Base-by-base conservation (phyloP, 2,888 invertebrate genomes). In the Drosophila hawaiiensis region DNA sequence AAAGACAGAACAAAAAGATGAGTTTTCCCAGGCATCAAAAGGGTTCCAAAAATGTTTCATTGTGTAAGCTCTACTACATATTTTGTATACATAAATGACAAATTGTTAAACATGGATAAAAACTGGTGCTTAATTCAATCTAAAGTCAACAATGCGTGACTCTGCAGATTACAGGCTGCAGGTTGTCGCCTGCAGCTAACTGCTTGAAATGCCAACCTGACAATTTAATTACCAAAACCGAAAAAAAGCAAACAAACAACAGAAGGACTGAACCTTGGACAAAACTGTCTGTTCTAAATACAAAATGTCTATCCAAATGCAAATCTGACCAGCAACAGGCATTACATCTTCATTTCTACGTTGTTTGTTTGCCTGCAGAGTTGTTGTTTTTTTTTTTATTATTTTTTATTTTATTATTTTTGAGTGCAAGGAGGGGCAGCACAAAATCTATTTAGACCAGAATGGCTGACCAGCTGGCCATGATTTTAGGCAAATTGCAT, bases 161-260 rank as follows among this genome's bases (percentile, higher is more conserved):
- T 63, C 64, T n/a, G 61, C 71, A 58, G 56, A 28, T 41, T 76
- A 39, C 52, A 77, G 50, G 39, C 41, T 68, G 54, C 61, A 33
- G 47, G 29, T 65, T 62, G 60, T 52, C 47, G 47, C 25, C 25
- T 47, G 47, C 47, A 47, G 25, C 35, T 35, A 41, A 50, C 58
- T 31, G 43, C 52, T 53, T 60, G 43, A 41, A 65, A 59, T 83
- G 66, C 59, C 43, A 75, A 68, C 49, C 80, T 89, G 81, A 86
- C 81, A 85, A 90, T 89, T 85, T 85, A 85, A 85, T 85, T 90
- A 86, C 82, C 86, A 89, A 60, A 62, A 62, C 58, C 62, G 50
- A 71, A 43, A 65, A 43, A 65, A 12, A 65, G 70, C 58, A 68
- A 63, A 67, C 58, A 68, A 63, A 67, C 39, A 67, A 49, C 65